Evolutionary conservation across 1,140 invertebrate species (phyloP).

Genomic region (Choristoneura fumiferana): DNA sequence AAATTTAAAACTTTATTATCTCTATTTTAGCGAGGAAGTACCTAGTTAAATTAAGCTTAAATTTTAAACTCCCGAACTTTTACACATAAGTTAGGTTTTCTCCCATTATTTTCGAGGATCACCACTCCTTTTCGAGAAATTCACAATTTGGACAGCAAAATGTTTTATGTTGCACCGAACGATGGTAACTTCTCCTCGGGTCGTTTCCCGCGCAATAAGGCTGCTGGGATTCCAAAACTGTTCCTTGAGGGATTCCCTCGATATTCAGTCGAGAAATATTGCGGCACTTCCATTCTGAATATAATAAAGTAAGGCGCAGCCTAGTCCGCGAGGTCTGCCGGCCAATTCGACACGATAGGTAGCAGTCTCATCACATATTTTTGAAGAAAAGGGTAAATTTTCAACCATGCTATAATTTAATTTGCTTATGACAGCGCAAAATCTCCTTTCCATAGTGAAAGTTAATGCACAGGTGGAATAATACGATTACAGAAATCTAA

Average conservation of each 20-base stretch:
- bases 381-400: background rate
- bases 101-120: too few relatives aligned
- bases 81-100: too few relatives aligned
- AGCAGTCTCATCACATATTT: background rate
- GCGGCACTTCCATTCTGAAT: slow-evolving; percentile 30
- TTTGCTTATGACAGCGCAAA: background rate
- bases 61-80: too few relatives aligned
- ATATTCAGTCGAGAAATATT: slow-evolving; percentile 47
- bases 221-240: slow-evolving; percentile 41
- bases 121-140: slow-evolving; percentile 20
- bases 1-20: too few relatives aligned
- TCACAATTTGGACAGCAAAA: slow-evolving; percentile 30
- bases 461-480: background rate
- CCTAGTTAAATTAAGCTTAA: too few relatives aligned
- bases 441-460: background rate
- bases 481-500: slow-evolving; percentile 10
- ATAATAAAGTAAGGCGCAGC: slow-evolving; percentile 29
- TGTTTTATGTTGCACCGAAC: slow-evolving; percentile 41
- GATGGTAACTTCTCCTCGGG: slow-evolving; percentile 29
- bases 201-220: slow-evolving; percentile 34
- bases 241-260: slow-evolving; percentile 41
- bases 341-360: slow-evolving; percentile 14
- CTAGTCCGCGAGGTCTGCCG: slow-evolving; percentile 2
- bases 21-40: too few relatives aligned
- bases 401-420: background rate